Evolutionary conservation across 2,888 invertebrate species (phyloP).

Genomic region (Xylocampa areola): DNA sequence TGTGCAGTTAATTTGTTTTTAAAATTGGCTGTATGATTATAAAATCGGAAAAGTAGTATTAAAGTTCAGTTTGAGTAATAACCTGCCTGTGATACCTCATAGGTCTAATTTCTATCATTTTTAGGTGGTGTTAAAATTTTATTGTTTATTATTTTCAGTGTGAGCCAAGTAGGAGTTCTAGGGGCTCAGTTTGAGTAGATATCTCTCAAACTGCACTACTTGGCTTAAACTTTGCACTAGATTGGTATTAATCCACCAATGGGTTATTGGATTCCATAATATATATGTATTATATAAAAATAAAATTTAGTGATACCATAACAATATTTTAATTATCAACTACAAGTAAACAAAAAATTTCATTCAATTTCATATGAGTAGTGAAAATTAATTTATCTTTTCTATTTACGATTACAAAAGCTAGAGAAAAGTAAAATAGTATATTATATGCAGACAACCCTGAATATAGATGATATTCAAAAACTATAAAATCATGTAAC

Average conservation of each 20-base stretch:
- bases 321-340: slow-evolving; percentile 49
- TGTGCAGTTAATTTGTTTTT: slow-evolving; percentile 39
- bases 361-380: neutral
- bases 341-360: slow-evolving; percentile 10
- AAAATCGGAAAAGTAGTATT: slow-evolving; percentile 30
- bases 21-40: slow-evolving; percentile 47
- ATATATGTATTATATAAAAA: slow-evolving; percentile 58
- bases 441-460: too few species aligned
- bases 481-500: too few species aligned
- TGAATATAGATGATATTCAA: too few species aligned
- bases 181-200: slow-evolving; percentile 33
- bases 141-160: slow-evolving; percentile 48
- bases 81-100: slow-evolving; percentile 61
- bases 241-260: slow-evolving; percentile 56
- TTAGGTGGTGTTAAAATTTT: slow-evolving; percentile 58
- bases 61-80: slow-evolving; percentile 54
- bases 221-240: slow-evolving; percentile 52
- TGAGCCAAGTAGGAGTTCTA: slow-evolving; percentile 39
- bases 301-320: slow-evolving; percentile 58
- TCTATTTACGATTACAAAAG: too few species aligned
- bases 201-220: slow-evolving; percentile 30
- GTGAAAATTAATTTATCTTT: slow-evolving; percentile 5
- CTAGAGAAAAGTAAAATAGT: too few species aligned
- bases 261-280: slow-evolving; percentile 59
- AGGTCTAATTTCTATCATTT: slow-evolving; percentile 57